Evolutionary conservation across 2,113 vertebrate genomes (phyloP).

Genomic region (Vicugna pacos): DNA sequence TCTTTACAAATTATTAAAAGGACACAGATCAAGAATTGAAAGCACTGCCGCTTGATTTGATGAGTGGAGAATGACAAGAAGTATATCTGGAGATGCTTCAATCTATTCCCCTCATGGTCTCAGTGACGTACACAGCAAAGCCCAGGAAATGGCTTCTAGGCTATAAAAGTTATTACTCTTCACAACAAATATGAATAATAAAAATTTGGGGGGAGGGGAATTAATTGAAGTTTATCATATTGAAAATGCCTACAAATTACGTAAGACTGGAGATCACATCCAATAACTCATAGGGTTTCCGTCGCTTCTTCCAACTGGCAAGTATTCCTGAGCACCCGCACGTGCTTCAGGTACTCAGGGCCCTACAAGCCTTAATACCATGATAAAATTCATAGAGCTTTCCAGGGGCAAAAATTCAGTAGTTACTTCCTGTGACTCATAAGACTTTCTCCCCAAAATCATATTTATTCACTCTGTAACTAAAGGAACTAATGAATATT

Average conservation of each 20-base stretch:
- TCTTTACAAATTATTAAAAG: slow-evolving; percentile 18
- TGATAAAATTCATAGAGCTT: neutral
- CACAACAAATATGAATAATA: slow-evolving; percentile 17
- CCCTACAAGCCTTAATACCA: neutral
- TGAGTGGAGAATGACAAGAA: neutral
- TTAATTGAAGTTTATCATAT: neutral
- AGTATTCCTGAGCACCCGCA: slow-evolving; percentile 20
- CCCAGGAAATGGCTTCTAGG: neutral
- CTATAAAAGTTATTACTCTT: neutral
- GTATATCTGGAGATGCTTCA: slow-evolving; percentile 1
- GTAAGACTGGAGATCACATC: neutral
- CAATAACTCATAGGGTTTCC: neutral
- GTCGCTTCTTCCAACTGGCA: slow-evolving; percentile 25
- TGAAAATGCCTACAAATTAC: slow-evolving; percentile 43
- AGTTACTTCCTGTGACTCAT: slow-evolving; percentile 8
- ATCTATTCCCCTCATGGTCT: neutral
- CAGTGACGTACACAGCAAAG: neutral
- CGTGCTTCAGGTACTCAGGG: neutral
- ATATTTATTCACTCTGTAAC: slow-evolving; percentile 37
- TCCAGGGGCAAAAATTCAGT: neutral
- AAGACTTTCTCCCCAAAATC: neutral
- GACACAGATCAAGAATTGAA: neutral
- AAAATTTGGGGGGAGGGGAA: neutral
- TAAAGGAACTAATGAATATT: slow-evolving; percentile 48
- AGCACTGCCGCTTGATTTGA: slow-evolving; percentile 10